Evolutionary conservation across 2,113 vertebrate species (phyloP).

Genomic region (Solenodon paradoxus): DNA sequence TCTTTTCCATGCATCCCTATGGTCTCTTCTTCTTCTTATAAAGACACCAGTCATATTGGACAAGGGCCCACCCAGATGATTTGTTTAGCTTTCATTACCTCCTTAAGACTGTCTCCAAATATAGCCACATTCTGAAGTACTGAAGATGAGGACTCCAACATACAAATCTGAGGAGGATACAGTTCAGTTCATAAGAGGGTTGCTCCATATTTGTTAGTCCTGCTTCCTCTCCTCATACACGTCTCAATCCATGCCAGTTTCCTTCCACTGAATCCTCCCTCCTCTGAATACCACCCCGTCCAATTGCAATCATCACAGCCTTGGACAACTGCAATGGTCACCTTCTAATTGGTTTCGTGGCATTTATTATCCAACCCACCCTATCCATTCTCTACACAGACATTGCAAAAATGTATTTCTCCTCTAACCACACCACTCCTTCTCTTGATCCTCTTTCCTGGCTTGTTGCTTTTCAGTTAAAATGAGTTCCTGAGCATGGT

Average conservation of each 20-base stretch:
- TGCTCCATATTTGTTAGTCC: not conserved
- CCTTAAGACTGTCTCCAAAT: not conserved
- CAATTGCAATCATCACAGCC: fast-evolving
- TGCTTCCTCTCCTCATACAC: not conserved
- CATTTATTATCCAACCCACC: not conserved
- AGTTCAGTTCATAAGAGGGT: not conserved
- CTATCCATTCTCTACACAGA: not conserved
- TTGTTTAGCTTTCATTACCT: not conserved
- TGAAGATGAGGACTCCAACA: not conserved
- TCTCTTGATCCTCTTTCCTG: not conserved
- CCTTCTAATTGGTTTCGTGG: not conserved
- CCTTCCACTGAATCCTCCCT: not conserved
- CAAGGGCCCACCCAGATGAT: not conserved
- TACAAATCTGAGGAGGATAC: not conserved
- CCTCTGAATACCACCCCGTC: not conserved
- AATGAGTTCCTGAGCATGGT: not conserved
- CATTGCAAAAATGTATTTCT: not conserved
- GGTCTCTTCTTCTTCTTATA: not conserved
- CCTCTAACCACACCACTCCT: not conserved
- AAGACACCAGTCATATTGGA: not conserved
- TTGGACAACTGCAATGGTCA: not conserved
- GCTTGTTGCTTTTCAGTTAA: not conserved
- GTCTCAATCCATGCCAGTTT: not conserved
- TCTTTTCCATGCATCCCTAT: not conserved
- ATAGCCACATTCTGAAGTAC: not conserved